Percentiles rank a stretch among this genome's conserved stretches.
These are phyloP conservation scores for Heliconius sara DNA, from an alignment of 2,888 invertebrate genomes.

Conservation along the genomic window DNA sequence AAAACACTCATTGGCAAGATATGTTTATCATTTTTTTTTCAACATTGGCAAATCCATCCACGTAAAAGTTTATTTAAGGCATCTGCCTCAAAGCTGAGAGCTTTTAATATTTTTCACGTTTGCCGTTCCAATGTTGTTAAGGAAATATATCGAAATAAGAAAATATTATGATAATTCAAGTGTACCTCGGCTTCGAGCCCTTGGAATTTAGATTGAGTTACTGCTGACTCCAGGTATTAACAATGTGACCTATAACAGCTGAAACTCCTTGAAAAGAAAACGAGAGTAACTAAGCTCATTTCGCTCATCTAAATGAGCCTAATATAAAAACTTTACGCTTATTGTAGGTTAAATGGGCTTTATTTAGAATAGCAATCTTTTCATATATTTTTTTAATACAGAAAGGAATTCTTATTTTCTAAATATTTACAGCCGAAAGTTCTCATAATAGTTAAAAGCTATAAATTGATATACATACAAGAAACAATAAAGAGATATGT, in stretches of 20 bases:
- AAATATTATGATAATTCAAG: background rate
- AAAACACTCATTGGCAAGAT: background rate
- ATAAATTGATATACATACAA: background rate
- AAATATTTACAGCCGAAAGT: constrained; percentile 3
- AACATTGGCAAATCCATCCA: background rate
- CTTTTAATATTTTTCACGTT: background rate
- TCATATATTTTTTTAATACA: background rate
- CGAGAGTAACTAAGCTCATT: no score
- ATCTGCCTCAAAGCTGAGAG: no score
- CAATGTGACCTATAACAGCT: no score
- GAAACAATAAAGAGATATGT: background rate
- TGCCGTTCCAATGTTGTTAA: background rate
- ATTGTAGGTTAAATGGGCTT: no score
- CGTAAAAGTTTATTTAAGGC: background rate
- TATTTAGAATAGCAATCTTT: no score
- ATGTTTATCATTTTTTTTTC: background rate
- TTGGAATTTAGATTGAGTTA: no score
- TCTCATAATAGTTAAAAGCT: background rate
- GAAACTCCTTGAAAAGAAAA: no score
- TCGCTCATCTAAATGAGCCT: no score
- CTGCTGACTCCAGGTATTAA: no score
- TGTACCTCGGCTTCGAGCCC: no score
- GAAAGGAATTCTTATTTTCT: background rate
- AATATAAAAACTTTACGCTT: no score
- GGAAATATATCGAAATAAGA: background rate